phyloP scores from a whole-genome alignment of 1,140 invertebrate species.

The Drosophila jambulina region DNA sequence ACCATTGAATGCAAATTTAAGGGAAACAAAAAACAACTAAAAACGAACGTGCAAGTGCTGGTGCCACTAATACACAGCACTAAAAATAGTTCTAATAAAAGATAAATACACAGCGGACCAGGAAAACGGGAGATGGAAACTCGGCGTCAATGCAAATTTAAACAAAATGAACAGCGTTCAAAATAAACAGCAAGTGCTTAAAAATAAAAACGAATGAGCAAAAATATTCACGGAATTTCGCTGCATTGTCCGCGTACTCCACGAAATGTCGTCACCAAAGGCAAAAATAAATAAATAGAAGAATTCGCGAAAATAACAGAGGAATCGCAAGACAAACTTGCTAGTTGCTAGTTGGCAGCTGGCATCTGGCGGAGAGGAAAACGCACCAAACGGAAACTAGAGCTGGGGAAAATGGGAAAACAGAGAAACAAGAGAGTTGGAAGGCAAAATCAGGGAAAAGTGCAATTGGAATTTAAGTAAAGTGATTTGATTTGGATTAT shows the following conservation, averaged over 20 bases:
- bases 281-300: conserved; percentile 41
- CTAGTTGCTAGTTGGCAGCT: conserved; percentile 47
- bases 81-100: conserved; percentile 63
- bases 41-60: conserved; percentile 22
- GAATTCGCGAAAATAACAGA: conserved; percentile 29
- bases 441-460: conserved; percentile 28
- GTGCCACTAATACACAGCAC: conserved; percentile 20
- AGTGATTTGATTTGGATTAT: conserved; percentile 74
- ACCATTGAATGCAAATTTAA: conserved; percentile 44
- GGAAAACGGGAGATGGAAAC: not conserved
- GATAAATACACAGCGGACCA: conserved; percentile 54
- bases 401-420: conserved; percentile 26
- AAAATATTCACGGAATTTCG: conserved; percentile 69
- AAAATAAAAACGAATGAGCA: conserved; percentile 62
- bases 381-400: conserved; percentile 22
- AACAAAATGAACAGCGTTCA: conserved; percentile 61
- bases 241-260: conserved; percentile 40
- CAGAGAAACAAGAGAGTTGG: conserved; percentile 11
- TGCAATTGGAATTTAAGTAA: conserved; percentile 72
- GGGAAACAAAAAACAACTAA: conserved; percentile 5
- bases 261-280: conserved; percentile 56
- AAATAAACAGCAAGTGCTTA: conserved; percentile 66
- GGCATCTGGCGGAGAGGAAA: conserved; percentile 49
- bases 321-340: conserved; percentile 56
- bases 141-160: conserved; percentile 53